These are phyloP conservation scores for Embidobia sp. DNA, from an alignment of 2,888 invertebrate genomes.

Conservation along the genomic window DNA sequence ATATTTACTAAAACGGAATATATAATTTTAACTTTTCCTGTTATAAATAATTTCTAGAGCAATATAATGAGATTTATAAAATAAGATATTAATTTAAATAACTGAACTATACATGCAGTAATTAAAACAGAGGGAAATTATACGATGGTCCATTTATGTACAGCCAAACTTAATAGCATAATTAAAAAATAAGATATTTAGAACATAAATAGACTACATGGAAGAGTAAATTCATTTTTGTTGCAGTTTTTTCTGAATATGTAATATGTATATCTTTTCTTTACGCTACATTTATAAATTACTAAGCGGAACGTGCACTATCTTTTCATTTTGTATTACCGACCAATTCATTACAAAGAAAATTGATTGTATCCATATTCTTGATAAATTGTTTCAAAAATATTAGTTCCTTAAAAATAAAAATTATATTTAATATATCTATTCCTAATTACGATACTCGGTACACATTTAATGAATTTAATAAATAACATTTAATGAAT, in stretches of 20 bases:
- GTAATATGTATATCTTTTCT: conserved; percentile 10
- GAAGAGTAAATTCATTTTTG: background rate
- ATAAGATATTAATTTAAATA: too few relatives aligned
- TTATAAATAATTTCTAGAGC: too few relatives aligned
- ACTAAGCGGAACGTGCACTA: background rate
- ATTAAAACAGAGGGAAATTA: too few relatives aligned
- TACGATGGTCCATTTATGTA: too few relatives aligned
- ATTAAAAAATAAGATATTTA: too few relatives aligned
- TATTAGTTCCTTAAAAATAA: background rate
- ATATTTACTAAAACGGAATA: too few relatives aligned
- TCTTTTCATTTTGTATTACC: background rate
- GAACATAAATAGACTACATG: background rate
- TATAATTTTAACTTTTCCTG: too few relatives aligned
- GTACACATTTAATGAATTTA: conserved; percentile 2
- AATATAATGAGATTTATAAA: too few relatives aligned
- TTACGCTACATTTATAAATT: conserved; percentile 11
- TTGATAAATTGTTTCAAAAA: too few relatives aligned
- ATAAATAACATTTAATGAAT: too few relatives aligned
- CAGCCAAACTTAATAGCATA: too few relatives aligned
- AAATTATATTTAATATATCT: conserved; percentile 5
- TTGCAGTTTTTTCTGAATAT: background rate
- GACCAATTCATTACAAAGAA: background rate
- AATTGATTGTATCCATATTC: conserved; percentile 10
- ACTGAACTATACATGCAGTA: too few relatives aligned
- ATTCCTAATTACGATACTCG: conserved; percentile 21